Conservation (phyloP, 2,113 vertebrate genomes). For the Rana temporaria region DNA sequence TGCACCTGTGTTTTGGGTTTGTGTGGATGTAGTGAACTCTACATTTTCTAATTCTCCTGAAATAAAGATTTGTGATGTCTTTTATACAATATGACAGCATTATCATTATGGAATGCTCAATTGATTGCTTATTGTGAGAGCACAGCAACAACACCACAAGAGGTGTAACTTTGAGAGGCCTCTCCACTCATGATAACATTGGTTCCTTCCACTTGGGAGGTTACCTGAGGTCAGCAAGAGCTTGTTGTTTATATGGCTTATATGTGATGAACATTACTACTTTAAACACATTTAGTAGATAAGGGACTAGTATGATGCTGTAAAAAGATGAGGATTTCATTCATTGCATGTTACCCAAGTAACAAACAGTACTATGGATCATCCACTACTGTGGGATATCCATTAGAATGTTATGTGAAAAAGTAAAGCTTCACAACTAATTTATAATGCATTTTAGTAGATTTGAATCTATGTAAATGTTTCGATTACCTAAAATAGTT, state of each 20-base stretch:
- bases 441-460: too few relatives aligned
- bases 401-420: too few relatives aligned
- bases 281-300: neutral
- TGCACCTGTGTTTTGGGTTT: neutral
- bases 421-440: too few relatives aligned
- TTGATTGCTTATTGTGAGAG: neutral
- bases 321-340: too few relatives aligned
- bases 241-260: conserved; percentile 3
- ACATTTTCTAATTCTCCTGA: neutral
- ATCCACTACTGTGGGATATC: too few relatives aligned
- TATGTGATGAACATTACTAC: neutral
- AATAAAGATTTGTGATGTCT: neutral
- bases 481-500: too few relatives aligned
- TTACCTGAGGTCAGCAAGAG: conserved; percentile 19
- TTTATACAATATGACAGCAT: neutral
- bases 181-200: neutral
- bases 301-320: neutral
- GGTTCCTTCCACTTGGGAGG: neutral
- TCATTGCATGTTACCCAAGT: too few relatives aligned
- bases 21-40: neutral
- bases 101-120: too few relatives aligned
- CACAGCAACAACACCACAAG: too few relatives aligned
- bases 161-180: neutral
- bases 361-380: too few relatives aligned
- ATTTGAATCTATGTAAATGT: too few relatives aligned